Conservation (phyloP, 2,797 vertebrate species). For the Balearica regulorum region DNA sequence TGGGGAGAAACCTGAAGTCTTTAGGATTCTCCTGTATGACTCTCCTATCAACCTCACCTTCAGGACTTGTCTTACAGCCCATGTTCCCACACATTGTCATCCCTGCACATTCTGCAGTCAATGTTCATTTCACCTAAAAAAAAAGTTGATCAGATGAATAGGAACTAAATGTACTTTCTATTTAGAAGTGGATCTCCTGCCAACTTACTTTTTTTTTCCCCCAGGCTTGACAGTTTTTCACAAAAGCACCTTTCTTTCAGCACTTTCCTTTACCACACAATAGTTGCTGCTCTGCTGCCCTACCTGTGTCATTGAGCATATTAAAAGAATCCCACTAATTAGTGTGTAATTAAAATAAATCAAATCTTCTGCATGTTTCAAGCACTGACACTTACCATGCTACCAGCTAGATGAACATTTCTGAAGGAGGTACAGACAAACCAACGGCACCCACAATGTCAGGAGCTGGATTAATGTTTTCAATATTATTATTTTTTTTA, state of each 20-base stretch:
- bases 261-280: background rate
- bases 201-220: background rate
- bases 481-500: background rate
- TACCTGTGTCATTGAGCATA: constrained; percentile 11
- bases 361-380: background rate
- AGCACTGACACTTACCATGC: background rate
- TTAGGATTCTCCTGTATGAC: background rate
- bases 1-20: background rate
- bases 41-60: background rate
- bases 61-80: background rate
- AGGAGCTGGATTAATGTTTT: background rate
- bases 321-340: background rate
- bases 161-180: background rate
- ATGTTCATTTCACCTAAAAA: background rate
- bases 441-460: background rate
- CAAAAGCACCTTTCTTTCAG: background rate
- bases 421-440: background rate
- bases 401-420: background rate
- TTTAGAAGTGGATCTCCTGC: background rate
- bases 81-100: background rate
- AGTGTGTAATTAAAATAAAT: constrained; percentile 25
- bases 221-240: background rate
- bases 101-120: background rate
- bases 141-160: background rate
- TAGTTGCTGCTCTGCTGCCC: background rate